Percentiles rank a stretch among this genome's conserved stretches.
phyloP scores from a whole-genome alignment of 2,113 vertebrate species.

The Lamprologus speciosus region DNA sequence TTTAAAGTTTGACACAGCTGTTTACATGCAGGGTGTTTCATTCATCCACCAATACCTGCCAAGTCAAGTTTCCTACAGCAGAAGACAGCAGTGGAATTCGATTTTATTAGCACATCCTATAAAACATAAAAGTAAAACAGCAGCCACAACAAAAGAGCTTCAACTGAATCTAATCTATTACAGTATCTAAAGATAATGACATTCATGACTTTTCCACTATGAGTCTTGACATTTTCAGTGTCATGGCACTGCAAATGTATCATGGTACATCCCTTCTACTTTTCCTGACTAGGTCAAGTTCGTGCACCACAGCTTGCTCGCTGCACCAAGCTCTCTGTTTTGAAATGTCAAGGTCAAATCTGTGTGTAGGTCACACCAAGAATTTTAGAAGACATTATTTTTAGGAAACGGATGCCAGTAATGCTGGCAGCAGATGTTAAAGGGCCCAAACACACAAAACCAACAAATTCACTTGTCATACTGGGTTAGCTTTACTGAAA shows the following conservation, averaged over 20 bases:
- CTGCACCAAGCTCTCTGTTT: background rate
- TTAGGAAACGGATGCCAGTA: background rate
- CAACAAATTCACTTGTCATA: background rate
- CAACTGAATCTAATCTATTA: background rate
- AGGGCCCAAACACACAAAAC: background rate
- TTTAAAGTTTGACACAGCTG: constrained; percentile 42
- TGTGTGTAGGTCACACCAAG: background rate
- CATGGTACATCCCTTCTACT: background rate
- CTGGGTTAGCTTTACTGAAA: accelerated
- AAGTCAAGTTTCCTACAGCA: background rate
- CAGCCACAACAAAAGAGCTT: background rate
- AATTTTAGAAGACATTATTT: background rate
- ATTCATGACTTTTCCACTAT: background rate
- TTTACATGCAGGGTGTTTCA: constrained; percentile 44
- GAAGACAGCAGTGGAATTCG: background rate
- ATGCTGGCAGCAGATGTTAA: background rate
- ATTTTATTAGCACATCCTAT: background rate
- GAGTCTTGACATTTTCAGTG: background rate
- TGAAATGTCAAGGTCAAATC: constrained; percentile 3
- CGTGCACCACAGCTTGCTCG: background rate
- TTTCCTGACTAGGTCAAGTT: background rate
- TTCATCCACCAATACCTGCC: constrained; percentile 39
- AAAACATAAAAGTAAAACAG: background rate
- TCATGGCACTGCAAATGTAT: background rate
- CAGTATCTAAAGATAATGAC: background rate